A percentile compares a stretch with the other conserved stretches of the same genome.
These are phyloP conservation scores for Julus scanicus DNA, from an alignment of 2,888 invertebrate species.

Conservation along the genomic window DNA sequence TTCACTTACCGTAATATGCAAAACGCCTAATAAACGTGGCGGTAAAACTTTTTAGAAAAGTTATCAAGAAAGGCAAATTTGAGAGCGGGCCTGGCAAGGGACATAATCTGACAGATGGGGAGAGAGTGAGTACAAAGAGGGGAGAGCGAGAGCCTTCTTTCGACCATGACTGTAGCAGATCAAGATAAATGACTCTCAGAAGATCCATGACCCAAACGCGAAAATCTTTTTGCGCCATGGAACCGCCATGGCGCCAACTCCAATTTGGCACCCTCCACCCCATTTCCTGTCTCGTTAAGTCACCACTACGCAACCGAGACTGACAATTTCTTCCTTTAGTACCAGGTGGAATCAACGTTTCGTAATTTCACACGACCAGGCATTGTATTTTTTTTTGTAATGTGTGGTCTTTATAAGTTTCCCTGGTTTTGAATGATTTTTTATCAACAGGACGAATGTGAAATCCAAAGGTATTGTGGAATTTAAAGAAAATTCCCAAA, in stretches of 20 bases:
- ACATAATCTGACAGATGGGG: background rate
- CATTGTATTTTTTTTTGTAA: background rate
- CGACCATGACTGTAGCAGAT: slow-evolving; percentile 41
- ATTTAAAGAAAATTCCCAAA: no score
- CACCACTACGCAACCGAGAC: background rate
- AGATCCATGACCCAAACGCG: slow-evolving; percentile 46
- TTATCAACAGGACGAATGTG: background rate
- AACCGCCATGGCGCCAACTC: slow-evolving; percentile 20
- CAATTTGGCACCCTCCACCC: slow-evolving; percentile 37
- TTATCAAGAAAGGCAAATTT: background rate
- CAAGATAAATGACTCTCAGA: slow-evolving; percentile 49
- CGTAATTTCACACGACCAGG: background rate
- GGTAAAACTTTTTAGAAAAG: background rate
- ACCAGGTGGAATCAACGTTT: background rate
- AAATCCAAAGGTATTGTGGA: no score
- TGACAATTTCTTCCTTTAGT: background rate
- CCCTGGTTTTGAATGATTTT: background rate
- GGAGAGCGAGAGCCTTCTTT: background rate
- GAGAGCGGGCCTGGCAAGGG: background rate
- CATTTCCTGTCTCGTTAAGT: slow-evolving; percentile 49
- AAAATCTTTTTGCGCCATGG: background rate
- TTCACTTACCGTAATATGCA: background rate
- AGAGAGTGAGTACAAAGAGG: background rate
- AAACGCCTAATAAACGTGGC: background rate
- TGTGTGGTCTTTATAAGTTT: background rate